phyloP scores from a whole-genome alignment of 2,113 vertebrate species.

The Lipotes vexillifer region DNA sequence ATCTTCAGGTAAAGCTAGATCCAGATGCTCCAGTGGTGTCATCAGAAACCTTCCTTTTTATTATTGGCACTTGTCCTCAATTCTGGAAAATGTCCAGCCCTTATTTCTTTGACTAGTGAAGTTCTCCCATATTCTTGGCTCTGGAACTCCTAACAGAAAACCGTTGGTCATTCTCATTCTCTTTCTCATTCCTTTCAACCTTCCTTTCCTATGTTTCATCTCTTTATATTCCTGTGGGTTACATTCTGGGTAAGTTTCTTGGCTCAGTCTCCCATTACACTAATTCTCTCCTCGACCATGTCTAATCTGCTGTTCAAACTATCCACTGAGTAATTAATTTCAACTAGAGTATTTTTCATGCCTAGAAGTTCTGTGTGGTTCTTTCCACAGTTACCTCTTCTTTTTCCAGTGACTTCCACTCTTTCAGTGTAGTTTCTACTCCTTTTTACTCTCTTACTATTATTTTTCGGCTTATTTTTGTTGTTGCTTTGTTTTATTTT shows the following conservation, averaged over 20 bases:
- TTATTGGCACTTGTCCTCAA: not conserved
- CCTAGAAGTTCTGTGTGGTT: not conserved
- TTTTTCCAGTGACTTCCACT: no score
- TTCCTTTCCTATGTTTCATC: not conserved
- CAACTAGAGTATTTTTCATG: not conserved
- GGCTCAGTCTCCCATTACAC: no score
- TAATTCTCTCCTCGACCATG: not conserved
- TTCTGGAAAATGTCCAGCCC: not conserved
- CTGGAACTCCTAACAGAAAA: not conserved
- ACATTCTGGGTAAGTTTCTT: not conserved
- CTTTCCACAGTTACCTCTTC: not conserved
- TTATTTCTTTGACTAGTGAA: not conserved
- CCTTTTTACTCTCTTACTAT: not conserved
- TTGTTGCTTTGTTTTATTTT: not conserved
- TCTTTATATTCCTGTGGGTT: not conserved
- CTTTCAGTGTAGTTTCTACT: not conserved
- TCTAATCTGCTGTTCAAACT: not conserved
- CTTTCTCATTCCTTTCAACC: accelerated
- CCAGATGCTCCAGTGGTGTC: not conserved
- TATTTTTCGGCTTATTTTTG: not conserved
- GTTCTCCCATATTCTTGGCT: no score
- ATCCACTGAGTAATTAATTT: not conserved
- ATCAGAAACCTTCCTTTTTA: not conserved
- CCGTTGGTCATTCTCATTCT: accelerated
- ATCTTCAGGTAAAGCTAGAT: not conserved